Conservation (phyloP, 2,797 vertebrate species). For the Gymnoscopelus microlampas region DNA sequence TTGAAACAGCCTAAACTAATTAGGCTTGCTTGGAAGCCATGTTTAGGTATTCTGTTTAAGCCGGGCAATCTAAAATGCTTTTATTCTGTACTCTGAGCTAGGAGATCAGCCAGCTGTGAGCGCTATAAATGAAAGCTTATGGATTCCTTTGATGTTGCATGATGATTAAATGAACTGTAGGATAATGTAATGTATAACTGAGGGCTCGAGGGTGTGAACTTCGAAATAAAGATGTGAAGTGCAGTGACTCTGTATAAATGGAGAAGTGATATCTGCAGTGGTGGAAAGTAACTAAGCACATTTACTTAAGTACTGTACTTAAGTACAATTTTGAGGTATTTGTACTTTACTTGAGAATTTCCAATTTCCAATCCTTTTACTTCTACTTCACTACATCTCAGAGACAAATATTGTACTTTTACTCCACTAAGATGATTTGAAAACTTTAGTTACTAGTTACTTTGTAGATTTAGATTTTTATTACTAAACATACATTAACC, state of each 20-base stretch:
- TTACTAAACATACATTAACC: too few species aligned
- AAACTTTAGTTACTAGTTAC: too few species aligned
- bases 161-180: slow-evolving; percentile 38
- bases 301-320: too few species aligned
- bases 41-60: not conserved
- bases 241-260: not conserved
- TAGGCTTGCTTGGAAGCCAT: not conserved
- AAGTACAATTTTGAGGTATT: too few species aligned
- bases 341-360: too few species aligned
- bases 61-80: slow-evolving; percentile 13
- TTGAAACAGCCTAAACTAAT: slow-evolving; percentile 7
- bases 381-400: too few species aligned
- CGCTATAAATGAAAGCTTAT: slow-evolving; percentile 3
- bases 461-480: too few species aligned
- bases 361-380: too few species aligned
- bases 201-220: slow-evolving; percentile 18
- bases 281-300: too few species aligned
- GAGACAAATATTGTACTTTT: too few species aligned
- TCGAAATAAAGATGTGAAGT: slow-evolving; percentile 4
- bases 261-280: not conserved
- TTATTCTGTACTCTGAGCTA: not conserved
- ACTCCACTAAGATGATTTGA: too few species aligned
- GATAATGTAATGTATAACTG: slow-evolving; percentile 26
- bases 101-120: slow-evolving; percentile 17
- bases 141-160: slow-evolving; percentile 27